Conservation (phyloP, 1,140 invertebrate species). For the Oryzaephilus surinamensis region DNA sequence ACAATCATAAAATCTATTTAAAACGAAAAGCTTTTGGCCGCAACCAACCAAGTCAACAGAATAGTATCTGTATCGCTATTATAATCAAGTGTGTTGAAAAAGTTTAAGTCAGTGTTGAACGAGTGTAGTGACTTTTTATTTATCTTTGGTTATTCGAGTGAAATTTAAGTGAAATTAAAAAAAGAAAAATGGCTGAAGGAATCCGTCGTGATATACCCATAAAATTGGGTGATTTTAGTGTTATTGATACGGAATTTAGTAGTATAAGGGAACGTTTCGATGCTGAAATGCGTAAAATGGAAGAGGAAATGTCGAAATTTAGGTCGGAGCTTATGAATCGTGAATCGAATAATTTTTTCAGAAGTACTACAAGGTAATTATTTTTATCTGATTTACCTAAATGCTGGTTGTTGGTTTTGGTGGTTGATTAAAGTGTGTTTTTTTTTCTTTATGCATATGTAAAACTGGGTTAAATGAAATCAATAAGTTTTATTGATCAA, state of each 20-base stretch:
- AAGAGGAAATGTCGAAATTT: constrained; percentile 96
- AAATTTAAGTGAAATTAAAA: constrained; percentile 4
- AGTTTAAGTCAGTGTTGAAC: not conserved
- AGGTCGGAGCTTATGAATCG: constrained; percentile 85
- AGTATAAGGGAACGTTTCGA: constrained; percentile 93
- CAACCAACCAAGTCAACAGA: too few species aligned
- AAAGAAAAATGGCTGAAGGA: constrained; percentile 36
- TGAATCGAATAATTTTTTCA: constrained; percentile 83
- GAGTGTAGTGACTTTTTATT: not conserved
- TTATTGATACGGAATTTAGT: constrained; percentile 93
- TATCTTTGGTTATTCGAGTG: too few species aligned
- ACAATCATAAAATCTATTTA: constrained; percentile 6
- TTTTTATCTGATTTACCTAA: too few species aligned
- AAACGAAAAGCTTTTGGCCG: constrained; percentile 7
- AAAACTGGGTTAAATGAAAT: not conserved
- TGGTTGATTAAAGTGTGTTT: not conserved
- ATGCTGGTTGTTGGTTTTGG: too few species aligned
- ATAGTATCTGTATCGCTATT: not conserved
- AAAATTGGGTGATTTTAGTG: constrained; percentile 85
- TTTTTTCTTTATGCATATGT: not conserved
- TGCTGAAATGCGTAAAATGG: constrained; percentile 94
- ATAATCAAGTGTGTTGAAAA: not conserved
- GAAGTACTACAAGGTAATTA: constrained; percentile 69
- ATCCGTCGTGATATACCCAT: constrained; percentile 85
- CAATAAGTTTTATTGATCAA: too few species aligned